Base-by-base conservation (phyloP, 2,797 vertebrate species). In the Ceyx erithaca region DNA sequence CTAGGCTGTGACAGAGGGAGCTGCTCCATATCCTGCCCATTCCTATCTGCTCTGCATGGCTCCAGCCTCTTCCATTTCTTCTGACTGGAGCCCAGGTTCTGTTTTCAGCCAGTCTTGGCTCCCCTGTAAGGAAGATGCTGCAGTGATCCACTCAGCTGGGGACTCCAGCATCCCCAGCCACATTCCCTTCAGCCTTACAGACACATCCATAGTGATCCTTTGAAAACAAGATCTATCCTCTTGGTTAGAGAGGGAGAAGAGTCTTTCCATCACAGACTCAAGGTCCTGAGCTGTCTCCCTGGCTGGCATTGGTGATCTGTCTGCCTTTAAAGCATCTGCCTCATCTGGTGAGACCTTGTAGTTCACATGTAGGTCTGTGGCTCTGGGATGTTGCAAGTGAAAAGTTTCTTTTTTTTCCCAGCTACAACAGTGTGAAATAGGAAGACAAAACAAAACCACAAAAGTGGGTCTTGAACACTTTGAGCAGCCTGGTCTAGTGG, bases 141-240 rank as follows among this genome's bases (percentile, higher is more conserved):
- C 26, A 12, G 54, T 71, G 70, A n/a, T 77, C 64, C 30, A 21
- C 30, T 82, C 37, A 92, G 46, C 66, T 64, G 40, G 33, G 33
- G 33, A 45, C 11, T 61, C 63, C 43, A 41, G 6, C 0, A 2
- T 79, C 35, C 61, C 40, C 46, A 41, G 7, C 12, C 33, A 31
- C 14, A 35, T 22, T 87, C 69, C 43, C 28, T 55, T 78, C 52
- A 59, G 68, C 40, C 2, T 0, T 37, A 6, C 17, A 46, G 30
- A 62, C 70, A 8, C 1, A 1, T 46, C 43, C 4, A 0, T 62
- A 77, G 28, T 4, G 22, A 35, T 20, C 25, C 66, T 62, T 25
- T 12, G 14, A 46, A 62, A 85, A 31, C 22, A 46, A 30, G 61
- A 26, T 35, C 3, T 8, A 28, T 35, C 43, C 3, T 73, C 4